Percentiles rank a stretch among this genome's conserved stretches.
These are phyloP conservation scores for Chromobotia macracanthus DNA, from an alignment of 2,797 vertebrate species.

Conservation along the genomic window DNA sequence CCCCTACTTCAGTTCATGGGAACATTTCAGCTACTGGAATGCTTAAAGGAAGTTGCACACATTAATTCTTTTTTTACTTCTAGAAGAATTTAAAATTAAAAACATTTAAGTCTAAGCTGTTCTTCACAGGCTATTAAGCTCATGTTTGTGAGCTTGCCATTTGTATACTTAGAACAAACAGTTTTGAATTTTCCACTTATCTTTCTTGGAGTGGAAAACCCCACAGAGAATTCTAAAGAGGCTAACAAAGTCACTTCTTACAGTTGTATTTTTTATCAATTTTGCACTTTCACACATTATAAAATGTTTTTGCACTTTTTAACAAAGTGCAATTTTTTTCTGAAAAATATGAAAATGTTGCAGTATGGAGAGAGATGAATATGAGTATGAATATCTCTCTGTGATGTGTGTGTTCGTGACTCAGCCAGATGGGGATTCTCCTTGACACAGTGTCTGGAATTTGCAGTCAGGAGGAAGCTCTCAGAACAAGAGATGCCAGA, in stretches of 20 bases:
- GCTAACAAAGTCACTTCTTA: neutral
- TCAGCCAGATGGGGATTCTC: neutral
- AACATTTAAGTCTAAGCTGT: neutral
- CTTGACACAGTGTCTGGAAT: constrained; percentile 14
- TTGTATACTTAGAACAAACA: neutral
- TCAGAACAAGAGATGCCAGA: neutral
- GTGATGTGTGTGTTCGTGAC: neutral
- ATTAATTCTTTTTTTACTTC: constrained; percentile 6
- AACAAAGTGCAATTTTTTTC: too few species aligned
- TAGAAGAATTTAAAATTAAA: neutral
- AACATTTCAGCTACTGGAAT: neutral
- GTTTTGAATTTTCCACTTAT: neutral
- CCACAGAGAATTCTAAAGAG: neutral
- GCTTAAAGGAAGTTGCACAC: neutral
- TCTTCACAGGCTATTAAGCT: neutral
- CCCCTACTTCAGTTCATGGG: neutral
- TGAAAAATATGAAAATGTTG: too few species aligned
- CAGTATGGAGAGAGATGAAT: too few species aligned
- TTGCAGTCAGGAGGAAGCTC: neutral
- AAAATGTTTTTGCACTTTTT: too few species aligned
- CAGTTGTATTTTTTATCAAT: neutral
- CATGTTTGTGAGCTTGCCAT: neutral
- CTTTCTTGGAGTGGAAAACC: neutral
- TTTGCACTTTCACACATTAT: too few species aligned
- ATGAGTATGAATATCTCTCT: neutral